These are phyloP conservation scores for Eclectus roratus DNA, from an alignment of 2,113 vertebrate genomes.

Conservation along the genomic window DNA sequence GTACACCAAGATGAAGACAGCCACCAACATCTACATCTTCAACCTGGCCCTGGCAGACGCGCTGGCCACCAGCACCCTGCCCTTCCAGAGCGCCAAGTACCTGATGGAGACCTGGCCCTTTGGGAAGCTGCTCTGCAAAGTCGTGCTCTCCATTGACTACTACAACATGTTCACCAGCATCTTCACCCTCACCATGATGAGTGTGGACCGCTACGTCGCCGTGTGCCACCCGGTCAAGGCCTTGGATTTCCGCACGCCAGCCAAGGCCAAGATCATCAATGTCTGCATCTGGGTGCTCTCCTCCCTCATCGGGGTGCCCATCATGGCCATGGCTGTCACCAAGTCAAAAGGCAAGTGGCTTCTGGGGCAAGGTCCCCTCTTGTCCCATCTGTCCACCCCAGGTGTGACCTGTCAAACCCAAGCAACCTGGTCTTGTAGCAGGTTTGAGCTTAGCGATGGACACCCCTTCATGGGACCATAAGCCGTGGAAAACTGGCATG, in stretches of 20 bases:
- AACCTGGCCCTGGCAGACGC: conserved; percentile 93
- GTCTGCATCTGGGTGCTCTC: conserved; percentile 95
- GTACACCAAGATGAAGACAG: conserved; percentile 98
- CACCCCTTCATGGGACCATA: background rate
- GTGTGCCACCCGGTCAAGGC: conserved; percentile 94
- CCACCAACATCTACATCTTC: conserved; percentile 99
- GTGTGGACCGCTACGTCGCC: conserved; percentile 93
- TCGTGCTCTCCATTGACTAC: conserved; percentile 93
- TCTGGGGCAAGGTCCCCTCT: background rate
- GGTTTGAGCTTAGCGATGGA: background rate
- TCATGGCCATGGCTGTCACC: conserved; percentile 92
- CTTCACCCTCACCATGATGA: conserved; percentile 99
- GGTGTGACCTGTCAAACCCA: background rate
- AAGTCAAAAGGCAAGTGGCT: conserved; percentile 81
- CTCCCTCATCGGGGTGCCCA: conserved; percentile 89
- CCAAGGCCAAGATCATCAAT: conserved; percentile 95
- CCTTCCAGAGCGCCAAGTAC: conserved; percentile 96
- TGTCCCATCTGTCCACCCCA: background rate
- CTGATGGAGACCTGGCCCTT: conserved; percentile 97
- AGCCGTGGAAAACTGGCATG: background rate
- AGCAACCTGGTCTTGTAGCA: background rate
- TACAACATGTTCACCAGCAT: conserved; percentile 99
- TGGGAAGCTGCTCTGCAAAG: conserved; percentile 89
- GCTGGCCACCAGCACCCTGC: conserved; percentile 92
- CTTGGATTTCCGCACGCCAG: conserved; percentile 90